Percentiles rank a stretch among this genome's conserved stretches.
These are phyloP conservation scores for Passer montanus DNA, from an alignment of 2,113 vertebrate genomes.

Conservation along the genomic window DNA sequence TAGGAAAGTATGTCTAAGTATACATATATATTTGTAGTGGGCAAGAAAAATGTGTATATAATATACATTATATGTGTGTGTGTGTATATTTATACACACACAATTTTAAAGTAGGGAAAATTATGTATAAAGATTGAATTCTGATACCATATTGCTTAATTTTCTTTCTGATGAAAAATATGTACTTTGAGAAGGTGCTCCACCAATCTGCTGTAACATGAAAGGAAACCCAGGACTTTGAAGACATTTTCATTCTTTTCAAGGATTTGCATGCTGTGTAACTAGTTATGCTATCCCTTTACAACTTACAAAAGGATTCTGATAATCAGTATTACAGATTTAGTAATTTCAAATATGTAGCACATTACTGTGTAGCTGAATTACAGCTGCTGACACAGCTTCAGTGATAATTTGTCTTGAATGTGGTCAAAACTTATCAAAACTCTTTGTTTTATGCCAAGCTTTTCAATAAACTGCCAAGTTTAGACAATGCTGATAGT, in stretches of 20 bases:
- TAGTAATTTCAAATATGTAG: background rate
- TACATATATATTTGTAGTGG: background rate
- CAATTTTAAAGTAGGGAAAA: background rate
- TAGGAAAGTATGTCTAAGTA: background rate
- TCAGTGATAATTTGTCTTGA: background rate
- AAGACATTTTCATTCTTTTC: background rate
- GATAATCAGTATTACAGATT: background rate
- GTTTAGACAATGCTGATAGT: background rate
- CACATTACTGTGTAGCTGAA: background rate
- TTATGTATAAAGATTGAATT: background rate
- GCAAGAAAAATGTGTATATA: background rate
- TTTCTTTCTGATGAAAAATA: background rate
- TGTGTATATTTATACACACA: rapidly evolving
- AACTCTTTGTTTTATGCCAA: background rate
- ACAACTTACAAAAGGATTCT: background rate
- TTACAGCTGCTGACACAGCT: background rate
- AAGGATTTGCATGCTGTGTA: background rate
- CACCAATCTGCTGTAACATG: background rate
- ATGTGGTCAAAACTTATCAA: background rate
- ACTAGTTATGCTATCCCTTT: background rate
- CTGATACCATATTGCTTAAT: background rate
- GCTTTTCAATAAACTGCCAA: background rate
- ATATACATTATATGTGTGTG: background rate
- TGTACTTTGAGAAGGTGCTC: background rate
- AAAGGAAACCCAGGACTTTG: background rate